Evolutionary conservation across 2,113 vertebrate genomes (phyloP).

Genomic region (Synodontis membranacea): DNA sequence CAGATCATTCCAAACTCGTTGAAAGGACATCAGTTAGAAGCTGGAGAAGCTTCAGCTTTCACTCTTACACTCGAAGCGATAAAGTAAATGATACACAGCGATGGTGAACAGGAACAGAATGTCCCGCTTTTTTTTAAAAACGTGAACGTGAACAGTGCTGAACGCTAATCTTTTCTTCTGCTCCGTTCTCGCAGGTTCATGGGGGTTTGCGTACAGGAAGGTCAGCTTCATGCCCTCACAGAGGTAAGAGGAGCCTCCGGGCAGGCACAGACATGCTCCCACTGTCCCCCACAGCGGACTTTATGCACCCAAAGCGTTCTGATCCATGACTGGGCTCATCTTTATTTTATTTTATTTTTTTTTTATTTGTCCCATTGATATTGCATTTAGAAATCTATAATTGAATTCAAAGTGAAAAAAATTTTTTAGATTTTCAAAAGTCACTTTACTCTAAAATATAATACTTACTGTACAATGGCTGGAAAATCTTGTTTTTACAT

Average conservation of each 20-base stretch:
- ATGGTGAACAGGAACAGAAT: too few relatives aligned
- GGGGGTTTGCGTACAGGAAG: conserved; percentile 97
- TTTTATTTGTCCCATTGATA: not conserved
- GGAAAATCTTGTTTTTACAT: not conserved
- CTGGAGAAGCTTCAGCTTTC: not conserved
- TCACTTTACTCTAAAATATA: not conserved
- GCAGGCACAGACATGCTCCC: conserved; percentile 24
- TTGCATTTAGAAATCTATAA: not conserved
- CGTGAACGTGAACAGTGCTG: too few relatives aligned
- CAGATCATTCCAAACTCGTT: not conserved
- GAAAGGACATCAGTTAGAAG: not conserved
- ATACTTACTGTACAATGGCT: not conserved
- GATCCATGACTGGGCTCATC: not conserved
- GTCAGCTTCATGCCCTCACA: conserved; percentile 94
- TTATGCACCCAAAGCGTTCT: not conserved
- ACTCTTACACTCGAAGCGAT: not conserved
- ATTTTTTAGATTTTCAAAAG: not conserved
- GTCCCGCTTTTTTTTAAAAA: not conserved
- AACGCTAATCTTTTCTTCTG: not conserved
- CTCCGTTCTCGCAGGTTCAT: conserved; percentile 83
- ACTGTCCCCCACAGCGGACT: not conserved
- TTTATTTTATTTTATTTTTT: too few relatives aligned
- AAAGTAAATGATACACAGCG: not conserved
- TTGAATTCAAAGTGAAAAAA: not conserved
- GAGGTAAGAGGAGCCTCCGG: conserved; percentile 81